These are phyloP conservation scores for Aplidium turbinatum DNA, from an alignment of 23 tunicate genomes.

Conservation along the genomic window DNA sequence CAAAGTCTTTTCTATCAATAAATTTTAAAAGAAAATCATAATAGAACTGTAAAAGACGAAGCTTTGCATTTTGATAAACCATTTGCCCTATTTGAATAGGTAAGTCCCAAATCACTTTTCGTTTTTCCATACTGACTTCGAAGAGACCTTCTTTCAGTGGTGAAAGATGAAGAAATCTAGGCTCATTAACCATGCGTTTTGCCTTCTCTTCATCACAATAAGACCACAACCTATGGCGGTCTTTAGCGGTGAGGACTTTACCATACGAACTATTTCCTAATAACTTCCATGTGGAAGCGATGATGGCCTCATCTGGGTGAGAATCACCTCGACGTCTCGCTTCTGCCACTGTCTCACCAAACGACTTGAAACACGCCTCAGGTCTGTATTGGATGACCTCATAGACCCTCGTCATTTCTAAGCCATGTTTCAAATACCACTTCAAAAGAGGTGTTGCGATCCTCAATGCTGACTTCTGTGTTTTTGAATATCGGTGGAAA, in stretches of 20 bases:
- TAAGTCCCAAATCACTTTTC: neutral
- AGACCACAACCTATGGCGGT: neutral
- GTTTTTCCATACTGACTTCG: neutral
- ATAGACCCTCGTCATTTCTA: neutral
- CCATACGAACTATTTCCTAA: neutral
- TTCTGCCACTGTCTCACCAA: neutral
- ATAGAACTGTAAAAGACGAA: slow-evolving; percentile 8
- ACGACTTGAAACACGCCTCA: neutral
- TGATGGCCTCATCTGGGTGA: neutral
- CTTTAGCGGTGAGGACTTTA: neutral
- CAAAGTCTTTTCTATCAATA: neutral
- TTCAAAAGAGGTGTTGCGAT: neutral
- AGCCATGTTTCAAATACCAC: too few species aligned
- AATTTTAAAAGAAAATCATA: slow-evolving; percentile 10
- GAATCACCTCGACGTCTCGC: neutral
- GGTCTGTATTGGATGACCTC: neutral
- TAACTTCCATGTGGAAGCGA: neutral
- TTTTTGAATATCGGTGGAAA: neutral
- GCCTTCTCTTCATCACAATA: neutral
- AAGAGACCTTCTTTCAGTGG: neutral
- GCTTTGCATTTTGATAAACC: slow-evolving; percentile 7
- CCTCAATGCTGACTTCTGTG: neutral
- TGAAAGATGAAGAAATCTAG: neutral
- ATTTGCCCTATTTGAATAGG: slow-evolving; percentile 6
- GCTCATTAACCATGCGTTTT: neutral